Percentiles rank a stretch among this genome's conserved stretches.
These are phyloP conservation scores for Bedellia somnulentella DNA, from an alignment of 2,888 invertebrate species.

Conservation along the genomic window DNA sequence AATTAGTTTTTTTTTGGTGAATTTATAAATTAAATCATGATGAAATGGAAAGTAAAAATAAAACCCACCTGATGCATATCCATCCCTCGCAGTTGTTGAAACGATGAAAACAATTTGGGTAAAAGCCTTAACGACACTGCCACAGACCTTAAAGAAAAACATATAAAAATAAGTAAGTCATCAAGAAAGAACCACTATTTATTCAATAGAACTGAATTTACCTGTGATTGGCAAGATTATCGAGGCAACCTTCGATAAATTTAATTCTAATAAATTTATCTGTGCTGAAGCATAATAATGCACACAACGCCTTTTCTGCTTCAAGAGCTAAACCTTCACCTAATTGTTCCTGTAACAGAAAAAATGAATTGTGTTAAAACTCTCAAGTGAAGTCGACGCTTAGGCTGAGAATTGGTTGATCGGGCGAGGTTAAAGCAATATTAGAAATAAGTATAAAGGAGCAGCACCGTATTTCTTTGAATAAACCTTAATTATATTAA, in stretches of 20 bases:
- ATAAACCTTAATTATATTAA: no score
- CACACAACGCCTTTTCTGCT: conserved; percentile 90
- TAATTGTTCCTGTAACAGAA: conserved; percentile 72
- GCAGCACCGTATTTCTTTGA: no score
- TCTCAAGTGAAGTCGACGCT: no score
- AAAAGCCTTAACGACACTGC: conserved; percentile 85
- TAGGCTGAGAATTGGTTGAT: no score
- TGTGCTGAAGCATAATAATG: conserved; percentile 85
- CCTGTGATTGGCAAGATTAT: conserved; percentile 85
- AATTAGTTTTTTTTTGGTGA: background rate
- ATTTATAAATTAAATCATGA: background rate
- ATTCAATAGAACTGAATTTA: conserved; percentile 24
- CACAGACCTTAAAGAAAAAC: conserved; percentile 66
- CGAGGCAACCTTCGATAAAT: conserved; percentile 92
- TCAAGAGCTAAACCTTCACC: conserved; percentile 91
- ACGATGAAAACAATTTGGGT: conserved; percentile 89
- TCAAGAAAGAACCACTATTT: no score
- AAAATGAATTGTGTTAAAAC: no score
- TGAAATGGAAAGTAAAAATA: background rate
- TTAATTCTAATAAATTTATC: conserved; percentile 89
- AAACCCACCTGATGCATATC: conserved; percentile 74
- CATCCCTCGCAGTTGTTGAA: conserved; percentile 84
- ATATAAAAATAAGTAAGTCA: conserved; percentile 1
- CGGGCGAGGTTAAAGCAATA: no score
- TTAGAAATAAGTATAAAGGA: no score